A percentile compares a stretch with the other conserved stretches of the same genome.
phyloP scores from a whole-genome alignment of 2,797 vertebrate genomes.

The Xiphophorus birchmanni region DNA sequence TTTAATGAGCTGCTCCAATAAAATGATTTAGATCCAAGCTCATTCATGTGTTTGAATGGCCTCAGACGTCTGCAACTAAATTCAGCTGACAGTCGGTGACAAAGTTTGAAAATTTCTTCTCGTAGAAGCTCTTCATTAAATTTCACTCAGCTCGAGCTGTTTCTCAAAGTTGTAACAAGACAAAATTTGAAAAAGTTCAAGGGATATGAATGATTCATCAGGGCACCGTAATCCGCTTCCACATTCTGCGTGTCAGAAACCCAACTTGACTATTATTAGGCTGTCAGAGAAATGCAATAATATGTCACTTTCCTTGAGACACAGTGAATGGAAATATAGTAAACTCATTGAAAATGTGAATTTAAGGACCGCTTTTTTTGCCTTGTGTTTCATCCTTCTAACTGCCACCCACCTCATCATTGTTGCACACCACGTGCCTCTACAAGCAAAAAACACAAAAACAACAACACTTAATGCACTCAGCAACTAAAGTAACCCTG shows the following conservation, averaged over 20 bases:
- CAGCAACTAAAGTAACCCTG: not conserved
- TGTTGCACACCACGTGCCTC: not conserved
- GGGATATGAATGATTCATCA: not conserved
- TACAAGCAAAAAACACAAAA: not conserved
- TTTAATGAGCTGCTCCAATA: not conserved
- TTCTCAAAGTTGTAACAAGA: not conserved
- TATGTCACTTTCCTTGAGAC: not conserved
- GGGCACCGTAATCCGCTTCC: not conserved
- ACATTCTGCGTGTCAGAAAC: not conserved
- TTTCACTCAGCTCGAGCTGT: not conserved
- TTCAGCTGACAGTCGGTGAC: not conserved
- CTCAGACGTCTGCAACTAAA: not conserved
- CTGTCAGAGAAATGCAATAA: not conserved
- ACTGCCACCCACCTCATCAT: slow-evolving; percentile 6
- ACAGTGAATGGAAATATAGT: not conserved
- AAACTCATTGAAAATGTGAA: not conserved
- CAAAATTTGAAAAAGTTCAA: not conserved
- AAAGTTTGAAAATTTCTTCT: not conserved
- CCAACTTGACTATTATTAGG: not conserved
- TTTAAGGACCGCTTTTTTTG: not conserved
- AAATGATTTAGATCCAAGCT: not conserved
- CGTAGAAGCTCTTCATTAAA: not conserved
- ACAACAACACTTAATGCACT: not conserved
- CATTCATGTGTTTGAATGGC: not conserved
- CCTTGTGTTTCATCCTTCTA: not conserved